Evolutionary conservation across 2,113 vertebrate species (phyloP), one percentile per base, ranked within the genome.

Genomic region (Notarius quadriscutis): DNA sequence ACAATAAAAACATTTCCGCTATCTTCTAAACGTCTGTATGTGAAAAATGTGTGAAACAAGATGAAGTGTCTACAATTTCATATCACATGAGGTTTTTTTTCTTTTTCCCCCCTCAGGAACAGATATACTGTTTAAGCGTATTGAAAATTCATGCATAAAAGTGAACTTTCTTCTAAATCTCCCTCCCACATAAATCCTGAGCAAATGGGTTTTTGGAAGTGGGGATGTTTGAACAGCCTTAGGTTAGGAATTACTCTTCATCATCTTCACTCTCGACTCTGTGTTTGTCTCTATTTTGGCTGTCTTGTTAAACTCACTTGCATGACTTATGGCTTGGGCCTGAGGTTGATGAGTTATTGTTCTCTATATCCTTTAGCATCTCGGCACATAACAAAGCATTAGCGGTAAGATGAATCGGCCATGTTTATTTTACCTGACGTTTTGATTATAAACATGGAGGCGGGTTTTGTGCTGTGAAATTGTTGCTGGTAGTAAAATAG

Each of bases 261-360:
- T 74, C 75, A 86, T 81, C 51, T 85, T 88, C 75, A 7, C 34
- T 78, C 57, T 53, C 48, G 18, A 12, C 34, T 74, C 60, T 84
- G 60, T 84, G 34, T 87, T 83, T 79, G 79, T 78, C 85, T 60
- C 41, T 30, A 58, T 90, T 89, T 88, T 81, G 72, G 88, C 84
- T 89, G 85, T 90, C 81, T 90, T 84, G 78, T 90, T 85, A 74
- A 77, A 72, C 85, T 89, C 78, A 87, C 87, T 87, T 60, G 20
- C 86, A 91, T 91, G 88, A 87, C 88, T 89, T 91, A 88, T 89
- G 88, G 82, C 87, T 85, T 87, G 86, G 86, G 83, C 88, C 87
- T 81, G 81, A 48, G 65, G 79, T 88, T 84, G 71, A 27, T 84
- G 58, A 88, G 86, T 90, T 89, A 84, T 85, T 88, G 84, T 85